Evolutionary conservation across 92 coral and sea anemone species (phyloP).

Genomic region (Porites rus): DNA sequence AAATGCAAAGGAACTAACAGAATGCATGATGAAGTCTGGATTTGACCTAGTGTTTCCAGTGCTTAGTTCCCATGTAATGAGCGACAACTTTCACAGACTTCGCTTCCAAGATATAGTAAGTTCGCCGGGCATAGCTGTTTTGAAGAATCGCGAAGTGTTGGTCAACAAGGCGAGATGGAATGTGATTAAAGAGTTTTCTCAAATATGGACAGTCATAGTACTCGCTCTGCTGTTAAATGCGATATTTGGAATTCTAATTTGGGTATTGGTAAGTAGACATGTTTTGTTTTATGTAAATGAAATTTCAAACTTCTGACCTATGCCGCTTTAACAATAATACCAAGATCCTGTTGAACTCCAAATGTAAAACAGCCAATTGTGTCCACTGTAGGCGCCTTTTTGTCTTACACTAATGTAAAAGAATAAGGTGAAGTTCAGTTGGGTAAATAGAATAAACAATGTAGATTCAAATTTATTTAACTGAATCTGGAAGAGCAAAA

Average conservation of each 20-base stretch:
- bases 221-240: constrained; percentile 19
- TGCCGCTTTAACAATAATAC: neutral
- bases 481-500: too few species aligned
- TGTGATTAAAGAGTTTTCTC: constrained; percentile 33
- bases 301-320: neutral
- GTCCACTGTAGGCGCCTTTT: too few species aligned
- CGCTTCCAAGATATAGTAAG: neutral
- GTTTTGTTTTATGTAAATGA: neutral
- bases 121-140: constrained; percentile 34
- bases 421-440: too few species aligned
- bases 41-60: constrained; percentile 21
- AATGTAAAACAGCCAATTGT: neutral
- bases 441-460: too few species aligned
- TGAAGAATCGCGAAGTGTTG: neutral
- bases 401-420: too few species aligned
- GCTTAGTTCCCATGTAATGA: neutral
- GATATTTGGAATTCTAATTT: constrained; percentile 36
- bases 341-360: neutral
- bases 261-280: constrained; percentile 27
- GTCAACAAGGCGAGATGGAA: constrained; percentile 20
- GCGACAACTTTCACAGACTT: neutral
- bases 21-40: neutral
- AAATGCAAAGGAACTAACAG: neutral
- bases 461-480: too few species aligned
- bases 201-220: constrained; percentile 51